A percentile compares a stretch with the other conserved stretches of the same genome.
Conservation (phyloP, 2,797 vertebrate genomes). For the Oreortyx pictus region DNA sequence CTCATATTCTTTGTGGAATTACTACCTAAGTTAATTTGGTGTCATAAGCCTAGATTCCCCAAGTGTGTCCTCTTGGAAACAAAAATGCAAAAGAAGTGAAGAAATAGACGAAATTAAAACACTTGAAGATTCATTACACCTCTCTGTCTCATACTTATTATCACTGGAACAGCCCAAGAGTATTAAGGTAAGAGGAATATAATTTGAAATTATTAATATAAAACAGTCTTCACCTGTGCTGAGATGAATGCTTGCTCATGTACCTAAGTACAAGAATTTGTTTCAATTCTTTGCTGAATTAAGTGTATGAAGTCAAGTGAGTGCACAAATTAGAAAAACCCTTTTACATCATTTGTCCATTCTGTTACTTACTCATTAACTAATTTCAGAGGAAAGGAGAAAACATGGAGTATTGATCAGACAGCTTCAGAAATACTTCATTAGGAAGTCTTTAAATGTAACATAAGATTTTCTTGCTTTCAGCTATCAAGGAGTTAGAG, state of each 20-base stretch:
- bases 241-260: neutral
- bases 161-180: slow-evolving; percentile 22
- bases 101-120: slow-evolving; percentile 34
- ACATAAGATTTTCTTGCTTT: neutral
- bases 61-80: neutral
- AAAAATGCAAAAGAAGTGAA: neutral
- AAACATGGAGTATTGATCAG: neutral
- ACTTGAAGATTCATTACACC: slow-evolving; percentile 29
- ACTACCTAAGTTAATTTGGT: neutral
- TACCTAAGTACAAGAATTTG: neutral
- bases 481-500: neutral
- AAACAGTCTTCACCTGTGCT: slow-evolving; percentile 36
- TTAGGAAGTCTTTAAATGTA: neutral
- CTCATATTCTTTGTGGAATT: neutral
- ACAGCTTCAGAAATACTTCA: neutral
- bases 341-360: neutral
- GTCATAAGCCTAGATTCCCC: neutral
- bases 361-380: neutral
- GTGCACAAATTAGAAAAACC: neutral
- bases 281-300: neutral
- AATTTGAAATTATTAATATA: slow-evolving; percentile 54
- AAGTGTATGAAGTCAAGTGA: neutral
- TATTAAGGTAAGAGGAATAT: neutral
- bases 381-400: neutral
- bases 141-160: slow-evolving; percentile 30